Conservation (phyloP, 2,797 vertebrate species). For the Alfaro cultratus region DNA sequence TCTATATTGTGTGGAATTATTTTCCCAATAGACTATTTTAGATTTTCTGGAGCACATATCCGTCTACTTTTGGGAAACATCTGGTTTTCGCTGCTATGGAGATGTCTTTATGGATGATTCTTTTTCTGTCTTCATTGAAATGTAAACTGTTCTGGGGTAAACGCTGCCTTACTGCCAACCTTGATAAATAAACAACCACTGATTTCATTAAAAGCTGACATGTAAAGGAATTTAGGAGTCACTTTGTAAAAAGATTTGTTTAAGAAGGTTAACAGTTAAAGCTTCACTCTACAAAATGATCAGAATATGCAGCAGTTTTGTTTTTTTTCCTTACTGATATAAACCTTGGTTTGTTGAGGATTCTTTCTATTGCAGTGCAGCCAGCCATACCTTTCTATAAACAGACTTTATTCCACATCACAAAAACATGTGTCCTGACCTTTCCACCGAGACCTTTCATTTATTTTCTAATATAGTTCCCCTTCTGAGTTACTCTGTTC, state of each 20-base stretch:
- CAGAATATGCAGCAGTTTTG: slow-evolving; percentile 1
- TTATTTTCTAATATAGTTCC: slow-evolving; percentile 93
- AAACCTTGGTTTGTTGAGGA: slow-evolving; percentile 38
- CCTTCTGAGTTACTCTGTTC: slow-evolving; percentile 88
- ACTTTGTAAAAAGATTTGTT: slow-evolving; percentile 9
- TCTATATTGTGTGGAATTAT: slow-evolving; percentile 16
- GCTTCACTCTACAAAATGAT: slow-evolving; percentile 14
- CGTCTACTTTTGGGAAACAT: slow-evolving; percentile 30
- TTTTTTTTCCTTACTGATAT: slow-evolving; percentile 23
- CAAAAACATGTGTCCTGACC: slow-evolving; percentile 95
- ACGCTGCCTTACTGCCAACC: slow-evolving; percentile 6
- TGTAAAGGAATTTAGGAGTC: slow-evolving; percentile 1
- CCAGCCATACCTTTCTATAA: slow-evolving; percentile 80
- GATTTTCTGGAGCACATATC: slow-evolving; percentile 19
- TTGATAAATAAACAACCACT: slow-evolving; percentile 14
- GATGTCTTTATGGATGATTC: slow-evolving; percentile 12
- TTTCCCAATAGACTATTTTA: slow-evolving; percentile 15
- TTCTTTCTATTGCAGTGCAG: slow-evolving; percentile 59
- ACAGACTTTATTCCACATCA: slow-evolving; percentile 88
- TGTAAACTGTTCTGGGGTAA: slow-evolving; percentile 7
- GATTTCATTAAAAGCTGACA: slow-evolving; percentile 10
- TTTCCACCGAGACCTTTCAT: slow-evolving; percentile 92
- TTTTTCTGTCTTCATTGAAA: slow-evolving; percentile 17
- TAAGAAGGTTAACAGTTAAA: slow-evolving; percentile 6
- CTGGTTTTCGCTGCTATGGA: slow-evolving; percentile 24